A percentile compares a stretch with the other conserved stretches of the same genome.
phyloP scores from a whole-genome alignment of 2,888 invertebrate genomes.

The Acanthoscelides obtectus region DNA sequence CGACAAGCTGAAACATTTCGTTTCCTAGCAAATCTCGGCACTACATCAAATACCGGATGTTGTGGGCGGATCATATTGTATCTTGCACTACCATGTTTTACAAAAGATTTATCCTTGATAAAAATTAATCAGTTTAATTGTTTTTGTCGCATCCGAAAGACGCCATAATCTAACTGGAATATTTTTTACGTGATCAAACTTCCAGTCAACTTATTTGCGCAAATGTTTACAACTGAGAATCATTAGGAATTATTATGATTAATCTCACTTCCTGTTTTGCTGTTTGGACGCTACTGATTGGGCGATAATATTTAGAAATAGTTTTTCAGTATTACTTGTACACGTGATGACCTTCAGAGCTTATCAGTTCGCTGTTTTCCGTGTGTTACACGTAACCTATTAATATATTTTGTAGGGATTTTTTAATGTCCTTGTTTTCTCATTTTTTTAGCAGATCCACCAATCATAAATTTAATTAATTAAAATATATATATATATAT shows the following conservation, averaged over 20 bases:
- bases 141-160: neutral
- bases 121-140: too few species aligned
- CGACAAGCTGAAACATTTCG: too few species aligned
- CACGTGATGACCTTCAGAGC: neutral
- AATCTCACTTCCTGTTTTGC: neutral
- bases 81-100: too few species aligned
- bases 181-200: neutral
- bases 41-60: too few species aligned
- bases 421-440: neutral
- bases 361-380: neutral
- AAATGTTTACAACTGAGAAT: neutral
- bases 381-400: neutral
- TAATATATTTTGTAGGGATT: neutral
- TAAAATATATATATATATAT: too few species aligned
- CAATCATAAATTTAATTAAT: too few species aligned
- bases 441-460: too few species aligned
- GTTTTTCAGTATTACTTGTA: neutral
- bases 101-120: too few species aligned
- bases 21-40: too few species aligned
- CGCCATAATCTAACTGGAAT: neutral
- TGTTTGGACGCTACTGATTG: neutral
- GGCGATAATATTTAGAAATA: neutral
- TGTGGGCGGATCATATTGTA: too few species aligned
- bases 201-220: neutral
- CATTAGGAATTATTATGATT: neutral